Conservation (phyloP, 2,797 vertebrate species). For the Naso thynnoides region DNA sequence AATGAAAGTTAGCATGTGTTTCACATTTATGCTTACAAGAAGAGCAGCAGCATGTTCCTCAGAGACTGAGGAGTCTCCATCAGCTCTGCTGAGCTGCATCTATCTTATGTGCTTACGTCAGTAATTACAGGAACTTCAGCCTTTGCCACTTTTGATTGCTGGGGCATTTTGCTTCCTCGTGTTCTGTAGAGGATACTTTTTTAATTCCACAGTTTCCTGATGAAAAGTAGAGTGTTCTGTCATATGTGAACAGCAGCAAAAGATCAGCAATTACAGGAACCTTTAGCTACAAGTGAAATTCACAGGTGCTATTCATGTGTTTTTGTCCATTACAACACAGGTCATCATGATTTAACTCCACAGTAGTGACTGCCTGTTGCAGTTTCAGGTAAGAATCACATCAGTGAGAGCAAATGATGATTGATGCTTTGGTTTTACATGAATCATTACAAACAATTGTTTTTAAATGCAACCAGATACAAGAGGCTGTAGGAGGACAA, state of each 20-base stretch:
- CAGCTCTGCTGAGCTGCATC: conserved; percentile 44
- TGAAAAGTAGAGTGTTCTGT: not conserved
- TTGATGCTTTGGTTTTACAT: not conserved
- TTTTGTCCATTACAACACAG: not conserved
- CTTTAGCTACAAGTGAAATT: not conserved
- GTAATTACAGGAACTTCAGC: conserved; percentile 40
- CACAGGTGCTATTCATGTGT: not conserved
- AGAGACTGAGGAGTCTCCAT: conserved; percentile 28
- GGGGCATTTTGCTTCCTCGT: conserved; percentile 11
- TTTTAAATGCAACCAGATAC: not conserved
- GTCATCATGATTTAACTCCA: not conserved
- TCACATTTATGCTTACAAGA: conserved; percentile 29
- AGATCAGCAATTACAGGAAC: not conserved
- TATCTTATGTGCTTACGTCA: conserved; percentile 40
- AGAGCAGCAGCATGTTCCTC: conserved; percentile 45
- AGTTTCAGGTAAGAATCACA: not conserved
- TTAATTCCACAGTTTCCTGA: not conserved
- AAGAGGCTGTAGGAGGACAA: not conserved
- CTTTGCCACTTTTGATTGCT: conserved; percentile 12
- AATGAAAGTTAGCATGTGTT: conserved; percentile 52
- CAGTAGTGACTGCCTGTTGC: not conserved
- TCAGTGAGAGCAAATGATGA: not conserved
- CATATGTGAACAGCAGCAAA: not conserved
- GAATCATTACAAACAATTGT: not conserved
- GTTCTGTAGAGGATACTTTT: not conserved